phyloP scores from a whole-genome alignment of 2,888 invertebrate species.

The Ophioninae sp. region DNA sequence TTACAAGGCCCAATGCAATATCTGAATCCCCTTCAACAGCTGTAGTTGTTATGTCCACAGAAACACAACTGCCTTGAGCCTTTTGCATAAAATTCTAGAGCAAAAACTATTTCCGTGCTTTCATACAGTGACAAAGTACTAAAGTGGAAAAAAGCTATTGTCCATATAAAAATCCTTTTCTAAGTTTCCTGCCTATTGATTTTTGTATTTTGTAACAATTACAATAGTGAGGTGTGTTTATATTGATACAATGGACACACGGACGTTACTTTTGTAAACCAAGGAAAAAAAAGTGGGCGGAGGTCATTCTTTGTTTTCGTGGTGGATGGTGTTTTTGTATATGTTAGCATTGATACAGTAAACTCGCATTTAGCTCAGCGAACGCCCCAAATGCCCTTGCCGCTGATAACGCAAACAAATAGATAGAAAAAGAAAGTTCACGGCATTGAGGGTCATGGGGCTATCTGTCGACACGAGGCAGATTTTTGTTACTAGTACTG shows the following conservation, averaged over 20 bases:
- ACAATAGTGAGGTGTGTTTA: not conserved
- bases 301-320: not conserved
- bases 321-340: too few species aligned
- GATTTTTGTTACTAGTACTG: not conserved
- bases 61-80: not conserved
- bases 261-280: not conserved
- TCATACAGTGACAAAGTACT: not conserved
- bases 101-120: too few species aligned
- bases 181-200: not conserved
- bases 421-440: not conserved
- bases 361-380: not conserved
- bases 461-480: not conserved
- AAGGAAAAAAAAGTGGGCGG: not conserved
- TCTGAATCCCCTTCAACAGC: not conserved
- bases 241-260: not conserved
- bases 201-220: not conserved
- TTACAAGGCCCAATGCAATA: not conserved
- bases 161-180: not conserved
- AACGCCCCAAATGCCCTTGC: not conserved
- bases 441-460: not conserved
- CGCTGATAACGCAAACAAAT: not conserved
- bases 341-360: not conserved
- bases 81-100: not conserved
- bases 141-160: not conserved
- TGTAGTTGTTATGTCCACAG: not conserved